Evolutionary conservation across 2,113 vertebrate genomes (phyloP), one percentile per base, ranked within the genome.

Genomic region (Eulemur macaco): DNA sequence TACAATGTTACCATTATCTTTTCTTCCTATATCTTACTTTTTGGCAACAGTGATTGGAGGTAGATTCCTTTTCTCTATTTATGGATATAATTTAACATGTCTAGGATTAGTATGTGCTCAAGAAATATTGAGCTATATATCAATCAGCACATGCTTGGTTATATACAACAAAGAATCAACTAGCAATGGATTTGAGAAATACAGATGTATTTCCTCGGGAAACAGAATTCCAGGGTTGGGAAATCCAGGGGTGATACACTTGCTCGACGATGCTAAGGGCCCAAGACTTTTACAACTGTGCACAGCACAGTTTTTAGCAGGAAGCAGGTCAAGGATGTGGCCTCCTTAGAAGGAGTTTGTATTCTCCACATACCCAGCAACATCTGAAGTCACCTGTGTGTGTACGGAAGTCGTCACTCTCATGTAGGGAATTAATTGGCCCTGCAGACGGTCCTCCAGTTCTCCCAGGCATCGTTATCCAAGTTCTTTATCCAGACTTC

Each of bases 1-100:
- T 56, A 54, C 52, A 54, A 54, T 54, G 90, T 52, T 86, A 73
- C 11, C 31, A 58, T 78, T 39, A 29, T 81, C 45, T 92, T 85
- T 78, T 37, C 58, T 47, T 73, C 39, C 14, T 39, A 15, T 23
- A 34, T 58, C 54, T 45, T 29, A 23, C 56, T 54, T 82, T 15
- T 80, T 85, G 68, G 60, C 63, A 27, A 74, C 27, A 34, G 58
- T 29, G 50, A 76, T 23, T 60, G 3, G 8, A 80, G 21, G 12
- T n/a, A n/a, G 3, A 29, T 27, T 56, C 3, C 78, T 85, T 82
- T n/a, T 12, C 9, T n/a, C 47, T 29, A 54, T 66, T 82, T 42
- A 91, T 31, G 58, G 80, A 64, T 54, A 86, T 31, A 78, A 87
- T 96, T 87, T 74, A 64, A 92, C 58, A 78, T n/a, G 23, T 94